Conservation (phyloP, 2,797 vertebrate genomes). For the Channa striata region DNA sequence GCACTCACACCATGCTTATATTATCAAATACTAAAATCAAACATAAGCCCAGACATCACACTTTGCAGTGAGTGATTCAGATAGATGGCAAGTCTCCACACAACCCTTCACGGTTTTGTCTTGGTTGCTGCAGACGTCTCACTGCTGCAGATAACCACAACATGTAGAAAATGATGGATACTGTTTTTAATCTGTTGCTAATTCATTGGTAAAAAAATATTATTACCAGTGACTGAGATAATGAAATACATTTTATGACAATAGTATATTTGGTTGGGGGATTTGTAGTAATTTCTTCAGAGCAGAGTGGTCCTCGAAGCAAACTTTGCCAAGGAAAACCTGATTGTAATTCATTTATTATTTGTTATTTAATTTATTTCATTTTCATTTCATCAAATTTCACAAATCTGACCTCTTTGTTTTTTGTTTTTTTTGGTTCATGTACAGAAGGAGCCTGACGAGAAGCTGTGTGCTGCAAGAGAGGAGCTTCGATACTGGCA, state of each 20-base stretch:
- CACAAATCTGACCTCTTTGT: constrained; percentile 8
- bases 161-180: constrained; percentile 1
- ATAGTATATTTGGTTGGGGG: neutral
- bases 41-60: constrained; percentile 53
- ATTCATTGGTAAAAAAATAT: neutral
- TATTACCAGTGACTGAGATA: neutral
- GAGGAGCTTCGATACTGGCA: constrained; percentile 98
- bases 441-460: constrained; percentile 91
- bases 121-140: constrained; percentile 17
- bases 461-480: constrained; percentile 92
- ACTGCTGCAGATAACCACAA: constrained; percentile 4
- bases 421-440: constrained; percentile 16
- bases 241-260: neutral
- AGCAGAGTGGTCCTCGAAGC: neutral
- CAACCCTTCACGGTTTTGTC: constrained; percentile 19
- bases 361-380: no score
- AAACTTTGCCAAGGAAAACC: no score
- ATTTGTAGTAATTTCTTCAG: neutral
- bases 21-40: constrained; percentile 36
- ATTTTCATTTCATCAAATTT: constrained; percentile 2
- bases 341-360: no score
- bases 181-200: neutral
- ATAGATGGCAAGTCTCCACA: constrained; percentile 23
- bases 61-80: constrained; percentile 31
- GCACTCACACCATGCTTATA: constrained; percentile 25